phyloP scores from a whole-genome alignment of 2,797 vertebrate species.

The Selene dorsalis region DNA sequence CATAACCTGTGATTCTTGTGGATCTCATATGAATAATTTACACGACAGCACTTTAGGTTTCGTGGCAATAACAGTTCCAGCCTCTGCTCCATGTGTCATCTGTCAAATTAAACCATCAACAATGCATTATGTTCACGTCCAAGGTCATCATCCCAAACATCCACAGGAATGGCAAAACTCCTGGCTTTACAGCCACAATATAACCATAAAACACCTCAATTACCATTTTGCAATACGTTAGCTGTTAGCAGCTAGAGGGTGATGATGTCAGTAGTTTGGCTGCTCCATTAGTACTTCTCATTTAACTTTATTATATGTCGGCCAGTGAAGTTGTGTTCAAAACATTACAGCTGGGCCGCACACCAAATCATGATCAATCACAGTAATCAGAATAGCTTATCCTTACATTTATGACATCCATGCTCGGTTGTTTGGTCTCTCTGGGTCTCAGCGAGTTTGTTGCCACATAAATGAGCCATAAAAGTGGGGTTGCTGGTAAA shows the following conservation, averaged over 20 bases:
- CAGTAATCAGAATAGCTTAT: slow-evolving; percentile 58
- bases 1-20: slow-evolving; percentile 23
- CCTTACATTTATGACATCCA: slow-evolving; percentile 60
- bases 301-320: slow-evolving; percentile 45
- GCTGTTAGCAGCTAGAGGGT: slow-evolving; percentile 54
- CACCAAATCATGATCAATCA: slow-evolving; percentile 48
- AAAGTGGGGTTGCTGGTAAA: slow-evolving; percentile 79
- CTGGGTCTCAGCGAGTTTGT: slow-evolving; percentile 66
- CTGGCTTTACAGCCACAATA: slow-evolving; percentile 70
- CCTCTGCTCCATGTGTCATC: neutral
- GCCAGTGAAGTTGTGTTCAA: slow-evolving; percentile 17
- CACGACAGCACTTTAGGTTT: slow-evolving; percentile 19
- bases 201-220: slow-evolving; percentile 74
- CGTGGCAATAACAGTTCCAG: neutral
- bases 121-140: slow-evolving; percentile 37
- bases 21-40: slow-evolving; percentile 46
- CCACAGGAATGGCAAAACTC: slow-evolving; percentile 47
- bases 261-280: slow-evolving; percentile 31
- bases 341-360: slow-evolving; percentile 44
- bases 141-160: slow-evolving; percentile 51
- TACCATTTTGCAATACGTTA: slow-evolving; percentile 67
- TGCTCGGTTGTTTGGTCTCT: slow-evolving; percentile 65
- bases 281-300: slow-evolving; percentile 41
- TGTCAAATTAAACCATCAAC: slow-evolving; percentile 23
- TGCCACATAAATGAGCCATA: slow-evolving; percentile 83